Percentiles rank a stretch among this genome's conserved stretches.
These are phyloP conservation scores for Chionodraco myersi DNA, from an alignment of 2,113 vertebrate genomes.

Conservation along the genomic window DNA sequence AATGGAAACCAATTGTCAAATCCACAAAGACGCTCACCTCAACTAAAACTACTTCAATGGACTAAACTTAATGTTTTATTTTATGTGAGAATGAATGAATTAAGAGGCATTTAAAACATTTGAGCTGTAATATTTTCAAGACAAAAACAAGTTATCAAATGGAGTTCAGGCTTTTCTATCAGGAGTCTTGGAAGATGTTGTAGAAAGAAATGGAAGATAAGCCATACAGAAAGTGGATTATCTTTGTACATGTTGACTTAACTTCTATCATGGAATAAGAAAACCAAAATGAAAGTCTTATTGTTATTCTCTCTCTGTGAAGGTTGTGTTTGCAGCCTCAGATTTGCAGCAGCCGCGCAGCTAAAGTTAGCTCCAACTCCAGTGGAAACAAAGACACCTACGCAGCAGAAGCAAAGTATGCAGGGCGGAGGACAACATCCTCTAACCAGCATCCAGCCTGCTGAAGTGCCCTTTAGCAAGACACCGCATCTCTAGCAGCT, in stretches of 20 bases:
- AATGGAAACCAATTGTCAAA: background rate
- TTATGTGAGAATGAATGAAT: background rate
- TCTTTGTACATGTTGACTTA: background rate
- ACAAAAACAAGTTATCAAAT: background rate
- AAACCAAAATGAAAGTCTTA: slow-evolving; percentile 21
- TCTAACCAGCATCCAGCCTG: slow-evolving; percentile 44
- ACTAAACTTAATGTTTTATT: background rate
- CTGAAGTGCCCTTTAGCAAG: slow-evolving; percentile 66
- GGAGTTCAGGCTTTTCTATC: background rate
- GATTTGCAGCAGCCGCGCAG: slow-evolving; percentile 54
- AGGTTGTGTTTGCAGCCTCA: slow-evolving; percentile 31
- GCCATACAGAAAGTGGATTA: background rate
- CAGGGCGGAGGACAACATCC: slow-evolving; percentile 42
- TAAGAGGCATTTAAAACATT: background rate
- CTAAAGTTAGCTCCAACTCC: slow-evolving; percentile 67
- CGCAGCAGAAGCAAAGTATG: slow-evolving; percentile 50
- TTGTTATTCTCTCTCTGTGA: slow-evolving; percentile 13
- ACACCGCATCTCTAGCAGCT: slow-evolving; percentile 34
- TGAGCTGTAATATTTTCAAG: background rate
- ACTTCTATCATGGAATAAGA: slow-evolving; percentile 19
- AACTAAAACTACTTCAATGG: background rate
- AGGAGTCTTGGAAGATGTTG: background rate
- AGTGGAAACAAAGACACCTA: slow-evolving; percentile 75
- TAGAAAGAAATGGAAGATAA: slow-evolving; percentile 7
- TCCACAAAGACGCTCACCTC: background rate